Evolutionary conservation across 2,113 vertebrate species (phyloP), one percentile per base, ranked within the genome.

Genomic region (Mixornis gularis): DNA sequence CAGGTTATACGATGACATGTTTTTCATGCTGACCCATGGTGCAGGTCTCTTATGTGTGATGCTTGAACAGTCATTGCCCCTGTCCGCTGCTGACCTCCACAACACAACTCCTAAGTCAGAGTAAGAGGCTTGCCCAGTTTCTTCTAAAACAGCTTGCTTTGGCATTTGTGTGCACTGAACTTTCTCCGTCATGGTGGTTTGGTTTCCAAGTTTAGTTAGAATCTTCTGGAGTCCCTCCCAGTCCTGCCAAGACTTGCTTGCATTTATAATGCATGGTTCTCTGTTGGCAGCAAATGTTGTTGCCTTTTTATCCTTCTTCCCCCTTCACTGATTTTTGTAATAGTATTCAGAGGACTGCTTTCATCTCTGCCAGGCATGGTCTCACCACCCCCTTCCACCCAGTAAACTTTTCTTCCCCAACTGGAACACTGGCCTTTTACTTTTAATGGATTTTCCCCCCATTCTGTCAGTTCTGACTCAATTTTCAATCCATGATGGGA

Each of bases 181-280:
- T 90, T 90, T 90, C 83, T 94, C 90, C 1, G 5, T 92, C 89
- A 86, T 59, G 80, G 85, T 86, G 69, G 76, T 79, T 87, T 78
- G 78, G 73, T 80, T 85, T 93, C 89, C 10, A 13, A 65, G 65
- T 86, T 93, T 52, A 87, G 52, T 84, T 92, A 89, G 90, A 93
- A 95, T 65, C n/a, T 94, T 93, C 93, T 96, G 87, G 92, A 92
- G 63, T 76, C 60, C 80, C 53, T 95, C 60, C 77, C 76, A 93
- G 64, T 90, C 60, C 76, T 79, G 78, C 77, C 12, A 43, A 86
- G 85, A 85, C 48, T 89, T 87, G 64, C 60, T 88, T 71, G 64
- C 58, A 56, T 48, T 82, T 93, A 48, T 17, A 93, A 73, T 73
- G 48, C 80, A 71, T 18, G 70, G 81, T 58, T 90, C 44, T 66